Conservation (phyloP, 2,797 vertebrate species). For the Chiloscyllium punctatum region DNA sequence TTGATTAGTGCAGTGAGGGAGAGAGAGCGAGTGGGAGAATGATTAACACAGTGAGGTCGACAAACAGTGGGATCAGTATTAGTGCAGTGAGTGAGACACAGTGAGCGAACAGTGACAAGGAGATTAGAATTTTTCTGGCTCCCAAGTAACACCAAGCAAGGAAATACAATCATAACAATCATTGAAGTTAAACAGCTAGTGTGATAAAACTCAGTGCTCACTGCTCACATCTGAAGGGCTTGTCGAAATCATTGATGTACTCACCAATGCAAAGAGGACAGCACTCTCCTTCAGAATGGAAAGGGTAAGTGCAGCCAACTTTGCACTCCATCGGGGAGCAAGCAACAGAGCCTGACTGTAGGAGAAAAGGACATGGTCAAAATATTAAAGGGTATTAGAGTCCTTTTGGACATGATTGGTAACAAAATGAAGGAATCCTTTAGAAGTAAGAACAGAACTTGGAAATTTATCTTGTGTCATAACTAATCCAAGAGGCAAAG, state of each 20-base stretch:
- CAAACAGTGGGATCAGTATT: not conserved
- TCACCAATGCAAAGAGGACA: slow-evolving; percentile 62
- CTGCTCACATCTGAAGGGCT: not conserved
- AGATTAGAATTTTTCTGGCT: not conserved
- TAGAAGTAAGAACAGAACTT: not conserved
- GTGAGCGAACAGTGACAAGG: too few relatives aligned
- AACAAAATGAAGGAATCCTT: not conserved
- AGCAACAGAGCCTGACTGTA: slow-evolving; percentile 64
- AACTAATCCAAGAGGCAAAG: not conserved
- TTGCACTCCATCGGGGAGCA: slow-evolving; percentile 65
- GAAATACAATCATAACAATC: not conserved
- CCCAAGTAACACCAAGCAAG: not conserved
- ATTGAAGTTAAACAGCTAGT: not conserved
- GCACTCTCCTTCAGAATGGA: slow-evolving; percentile 66
- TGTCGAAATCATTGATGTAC: not conserved
- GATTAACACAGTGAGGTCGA: not conserved
- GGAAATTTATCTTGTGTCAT: not conserved
- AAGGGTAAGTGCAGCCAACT: slow-evolving; percentile 63
- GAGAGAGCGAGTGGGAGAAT: too few relatives aligned
- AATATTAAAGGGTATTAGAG: not conserved
- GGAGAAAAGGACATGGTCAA: slow-evolving; percentile 39
- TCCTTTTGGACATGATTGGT: not conserved
- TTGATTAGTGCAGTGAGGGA: not conserved
- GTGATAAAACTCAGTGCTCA: not conserved
- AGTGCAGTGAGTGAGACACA: not conserved